Conservation (phyloP, 2,113 vertebrate genomes). For the Calyptomena viridis region DNA sequence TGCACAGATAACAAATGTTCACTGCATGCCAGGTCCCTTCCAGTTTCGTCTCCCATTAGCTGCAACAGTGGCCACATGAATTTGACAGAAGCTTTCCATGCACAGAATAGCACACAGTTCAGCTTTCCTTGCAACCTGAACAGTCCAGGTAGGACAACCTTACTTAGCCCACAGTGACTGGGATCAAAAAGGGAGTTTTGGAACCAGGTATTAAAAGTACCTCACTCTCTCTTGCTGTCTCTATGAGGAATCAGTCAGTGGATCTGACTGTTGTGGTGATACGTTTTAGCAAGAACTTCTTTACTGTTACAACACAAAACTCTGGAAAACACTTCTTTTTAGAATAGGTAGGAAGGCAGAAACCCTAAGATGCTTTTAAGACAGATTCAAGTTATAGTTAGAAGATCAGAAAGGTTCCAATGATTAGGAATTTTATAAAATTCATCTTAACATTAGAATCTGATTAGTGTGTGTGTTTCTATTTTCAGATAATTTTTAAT, state of each 20-base stretch:
- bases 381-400: background rate
- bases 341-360: background rate
- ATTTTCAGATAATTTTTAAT: background rate
- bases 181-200: background rate
- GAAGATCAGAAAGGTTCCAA: background rate
- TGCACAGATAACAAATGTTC: slow-evolving; percentile 65
- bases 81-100: slow-evolving; percentile 44
- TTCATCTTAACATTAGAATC: background rate
- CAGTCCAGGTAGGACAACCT: background rate
- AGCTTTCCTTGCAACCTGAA: background rate
- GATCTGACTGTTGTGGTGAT: background rate
- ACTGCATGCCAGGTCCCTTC: slow-evolving; percentile 53
- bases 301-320: background rate
- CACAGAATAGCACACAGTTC: background rate
- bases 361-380: background rate
- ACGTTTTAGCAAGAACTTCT: background rate
- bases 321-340: background rate
- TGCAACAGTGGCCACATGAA: slow-evolving; percentile 6
- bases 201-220: background rate
- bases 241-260: background rate
- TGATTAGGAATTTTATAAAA: background rate
- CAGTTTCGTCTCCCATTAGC: slow-evolving; percentile 44
- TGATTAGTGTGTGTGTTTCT: background rate
- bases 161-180: background rate
- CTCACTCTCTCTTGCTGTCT: background rate